Evolutionary conservation across 2,113 vertebrate species (phyloP).

Genomic region (Suricata suricatta): DNA sequence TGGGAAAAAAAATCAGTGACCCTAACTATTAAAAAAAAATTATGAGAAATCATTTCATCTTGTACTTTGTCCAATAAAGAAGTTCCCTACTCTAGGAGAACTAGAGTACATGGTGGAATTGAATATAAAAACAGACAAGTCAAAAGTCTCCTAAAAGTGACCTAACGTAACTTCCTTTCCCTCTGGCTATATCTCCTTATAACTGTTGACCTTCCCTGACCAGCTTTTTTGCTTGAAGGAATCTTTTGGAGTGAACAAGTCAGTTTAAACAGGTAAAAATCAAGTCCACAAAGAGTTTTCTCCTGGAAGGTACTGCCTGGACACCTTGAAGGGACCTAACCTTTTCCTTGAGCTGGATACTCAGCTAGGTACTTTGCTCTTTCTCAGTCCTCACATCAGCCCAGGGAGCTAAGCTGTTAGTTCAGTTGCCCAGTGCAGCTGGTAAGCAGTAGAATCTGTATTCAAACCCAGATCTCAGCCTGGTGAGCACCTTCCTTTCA

Average conservation of each 20-base stretch:
- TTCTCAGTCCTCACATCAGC: background rate
- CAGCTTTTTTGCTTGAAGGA: background rate
- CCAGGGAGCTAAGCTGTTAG: background rate
- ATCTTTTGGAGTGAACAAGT: background rate
- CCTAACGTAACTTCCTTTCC: background rate
- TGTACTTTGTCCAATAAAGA: background rate
- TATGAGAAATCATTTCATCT: background rate
- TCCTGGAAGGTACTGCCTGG: background rate
- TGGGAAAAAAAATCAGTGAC: too few relatives aligned
- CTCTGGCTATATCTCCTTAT: background rate
- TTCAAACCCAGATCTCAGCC: background rate
- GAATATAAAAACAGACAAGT: background rate
- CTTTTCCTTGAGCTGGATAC: background rate
- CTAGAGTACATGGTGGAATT: background rate
- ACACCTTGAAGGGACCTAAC: background rate
- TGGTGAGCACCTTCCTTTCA: background rate
- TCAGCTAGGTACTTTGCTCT: background rate
- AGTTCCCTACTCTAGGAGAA: background rate
- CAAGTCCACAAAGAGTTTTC: background rate
- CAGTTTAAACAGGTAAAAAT: background rate
- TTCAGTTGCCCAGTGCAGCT: background rate
- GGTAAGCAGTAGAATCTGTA: background rate
- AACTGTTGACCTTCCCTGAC: background rate
- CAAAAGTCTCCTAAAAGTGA: background rate
- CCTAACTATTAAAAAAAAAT: too few relatives aligned